Evolutionary conservation across 2,888 invertebrate genomes (phyloP).

Genomic region (Mimachlamys varia): DNA sequence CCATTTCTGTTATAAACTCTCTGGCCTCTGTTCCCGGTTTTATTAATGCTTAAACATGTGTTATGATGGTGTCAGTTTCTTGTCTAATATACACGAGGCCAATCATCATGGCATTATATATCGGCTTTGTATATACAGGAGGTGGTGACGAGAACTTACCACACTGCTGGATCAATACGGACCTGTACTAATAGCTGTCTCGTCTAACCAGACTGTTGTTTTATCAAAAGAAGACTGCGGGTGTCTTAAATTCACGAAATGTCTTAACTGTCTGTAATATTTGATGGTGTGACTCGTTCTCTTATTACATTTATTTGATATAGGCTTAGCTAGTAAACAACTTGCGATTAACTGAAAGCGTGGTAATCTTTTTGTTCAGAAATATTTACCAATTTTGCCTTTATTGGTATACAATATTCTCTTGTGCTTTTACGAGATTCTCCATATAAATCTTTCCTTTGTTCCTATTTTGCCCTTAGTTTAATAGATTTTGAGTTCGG

Average conservation of each 20-base stretch:
- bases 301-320: too few species aligned
- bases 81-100: not conserved
- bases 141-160: not conserved
- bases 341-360: too few species aligned
- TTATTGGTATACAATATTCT: too few species aligned
- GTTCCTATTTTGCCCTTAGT: too few species aligned
- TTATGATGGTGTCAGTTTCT: constrained; percentile 1
- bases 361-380: too few species aligned
- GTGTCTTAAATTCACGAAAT: not conserved
- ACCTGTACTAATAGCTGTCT: not conserved
- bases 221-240: not conserved
- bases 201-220: not conserved
- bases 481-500: too few species aligned
- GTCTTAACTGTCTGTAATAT: not conserved
- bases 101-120: not conserved
- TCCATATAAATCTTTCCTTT: too few species aligned
- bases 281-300: not conserved
- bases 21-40: not conserved
- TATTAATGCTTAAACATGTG: constrained; percentile 6
- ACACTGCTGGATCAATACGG: not conserved
- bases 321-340: too few species aligned
- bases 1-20: not conserved
- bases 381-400: too few species aligned
- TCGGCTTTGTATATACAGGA: not conserved
- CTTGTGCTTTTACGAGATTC: too few species aligned